Evolutionary conservation across 2,113 vertebrate species (phyloP).

Genomic region (Cervus canadensis): DNA sequence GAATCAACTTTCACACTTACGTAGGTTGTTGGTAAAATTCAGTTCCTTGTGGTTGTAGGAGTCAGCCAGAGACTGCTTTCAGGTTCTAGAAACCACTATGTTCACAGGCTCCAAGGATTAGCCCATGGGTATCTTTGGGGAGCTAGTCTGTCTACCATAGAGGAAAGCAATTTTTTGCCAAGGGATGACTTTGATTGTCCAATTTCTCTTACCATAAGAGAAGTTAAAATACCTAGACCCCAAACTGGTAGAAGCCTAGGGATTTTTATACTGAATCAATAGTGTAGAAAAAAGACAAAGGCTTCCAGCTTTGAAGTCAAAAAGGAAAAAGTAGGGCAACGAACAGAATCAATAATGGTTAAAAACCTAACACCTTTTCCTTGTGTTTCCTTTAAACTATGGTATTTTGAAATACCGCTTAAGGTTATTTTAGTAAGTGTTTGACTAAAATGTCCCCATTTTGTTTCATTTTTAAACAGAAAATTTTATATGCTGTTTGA

Average conservation of each 20-base stretch:
- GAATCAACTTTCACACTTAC: background rate
- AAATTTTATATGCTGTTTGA: background rate
- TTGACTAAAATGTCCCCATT: background rate
- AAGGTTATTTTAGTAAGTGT: background rate
- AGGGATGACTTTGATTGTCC: background rate
- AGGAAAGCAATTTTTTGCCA: background rate
- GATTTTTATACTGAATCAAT: slow-evolving; percentile 16
- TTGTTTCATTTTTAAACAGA: background rate
- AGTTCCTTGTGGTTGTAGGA: background rate
- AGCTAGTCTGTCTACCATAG: background rate
- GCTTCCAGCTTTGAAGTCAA: background rate
- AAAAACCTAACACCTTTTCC: background rate
- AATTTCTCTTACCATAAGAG: background rate
- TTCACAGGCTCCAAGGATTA: background rate
- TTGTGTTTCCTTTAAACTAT: background rate
- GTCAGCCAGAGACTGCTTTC: background rate
- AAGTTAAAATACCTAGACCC: background rate
- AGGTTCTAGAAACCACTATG: background rate
- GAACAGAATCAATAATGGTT: background rate
- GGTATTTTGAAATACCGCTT: background rate
- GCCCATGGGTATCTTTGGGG: background rate
- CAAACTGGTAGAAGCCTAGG: background rate
- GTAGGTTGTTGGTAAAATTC: background rate
- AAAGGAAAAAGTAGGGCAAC: background rate
- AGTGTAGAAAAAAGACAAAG: background rate